Evolutionary conservation across 2,888 invertebrate species (phyloP).

Genomic region (Charanyca ferruginea): DNA sequence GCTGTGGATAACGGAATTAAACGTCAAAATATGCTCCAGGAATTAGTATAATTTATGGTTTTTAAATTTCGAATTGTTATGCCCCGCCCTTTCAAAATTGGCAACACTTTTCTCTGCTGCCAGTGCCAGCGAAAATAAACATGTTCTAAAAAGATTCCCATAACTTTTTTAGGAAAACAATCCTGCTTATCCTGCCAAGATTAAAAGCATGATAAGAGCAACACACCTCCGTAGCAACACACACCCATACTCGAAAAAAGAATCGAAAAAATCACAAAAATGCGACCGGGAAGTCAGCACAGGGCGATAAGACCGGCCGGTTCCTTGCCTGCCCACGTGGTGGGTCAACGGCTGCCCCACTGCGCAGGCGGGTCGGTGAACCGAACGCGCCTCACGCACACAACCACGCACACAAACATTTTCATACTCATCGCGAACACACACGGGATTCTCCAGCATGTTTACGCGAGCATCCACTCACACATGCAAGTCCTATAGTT

Average conservation of each 20-base stretch:
- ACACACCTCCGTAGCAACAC: slow-evolving; percentile 24
- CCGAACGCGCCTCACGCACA: slow-evolving; percentile 71
- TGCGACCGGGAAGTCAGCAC: slow-evolving; percentile 73
- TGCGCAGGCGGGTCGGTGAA: slow-evolving; percentile 85
- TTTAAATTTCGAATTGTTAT: slow-evolving; percentile 10
- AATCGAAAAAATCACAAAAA: slow-evolving; percentile 62
- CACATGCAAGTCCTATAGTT: slow-evolving; percentile 41
- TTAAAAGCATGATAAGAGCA: not conserved
- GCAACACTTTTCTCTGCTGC: not conserved
- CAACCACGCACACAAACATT: slow-evolving; percentile 41
- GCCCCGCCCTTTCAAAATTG: not conserved
- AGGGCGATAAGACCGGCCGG: slow-evolving; percentile 76
- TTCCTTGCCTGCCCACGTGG: slow-evolving; percentile 85
- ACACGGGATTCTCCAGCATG: slow-evolving; percentile 39
- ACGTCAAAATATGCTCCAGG: slow-evolving; percentile 13
- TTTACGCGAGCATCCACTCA: slow-evolving; percentile 41
- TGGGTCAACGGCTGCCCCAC: slow-evolving; percentile 89
- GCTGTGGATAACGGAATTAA: too few species aligned
- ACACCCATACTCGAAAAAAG: slow-evolving; percentile 12
- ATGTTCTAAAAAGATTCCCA: not conserved
- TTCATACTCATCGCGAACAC: slow-evolving; percentile 60
- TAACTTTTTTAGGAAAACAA: not conserved
- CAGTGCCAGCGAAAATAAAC: not conserved
- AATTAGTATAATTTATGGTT: not conserved
- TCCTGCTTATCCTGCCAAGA: not conserved